Evolutionary conservation across 2,113 vertebrate genomes (phyloP).

Genomic region (Oxygymnocypris stewartii): DNA sequence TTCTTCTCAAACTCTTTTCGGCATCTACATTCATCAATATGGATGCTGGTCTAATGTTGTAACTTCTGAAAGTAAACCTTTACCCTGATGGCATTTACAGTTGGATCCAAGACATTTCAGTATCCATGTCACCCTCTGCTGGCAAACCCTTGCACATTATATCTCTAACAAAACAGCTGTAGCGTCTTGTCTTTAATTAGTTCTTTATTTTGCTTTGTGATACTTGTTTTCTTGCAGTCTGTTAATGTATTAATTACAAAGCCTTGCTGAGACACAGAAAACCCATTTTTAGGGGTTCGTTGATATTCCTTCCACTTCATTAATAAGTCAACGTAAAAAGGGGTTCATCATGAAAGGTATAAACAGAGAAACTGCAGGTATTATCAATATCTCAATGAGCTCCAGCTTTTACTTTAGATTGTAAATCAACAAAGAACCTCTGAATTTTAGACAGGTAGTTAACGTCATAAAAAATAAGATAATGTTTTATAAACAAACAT

Average conservation of each 20-base stretch:
- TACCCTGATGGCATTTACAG: not conserved
- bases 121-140: not conserved
- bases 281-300: not conserved
- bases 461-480: not conserved
- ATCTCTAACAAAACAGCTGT: not conserved
- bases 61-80: not conserved
- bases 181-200: not conserved
- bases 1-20: not conserved
- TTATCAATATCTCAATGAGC: not conserved
- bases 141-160: not conserved
- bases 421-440: not conserved
- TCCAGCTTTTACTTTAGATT: not conserved
- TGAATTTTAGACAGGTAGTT: not conserved
- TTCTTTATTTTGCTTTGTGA: not conserved
- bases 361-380: not conserved
- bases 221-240: not conserved
- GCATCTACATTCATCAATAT: not conserved
- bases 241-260: not conserved
- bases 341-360: not conserved
- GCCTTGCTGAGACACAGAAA: not conserved
- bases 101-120: not conserved
- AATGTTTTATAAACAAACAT: not conserved
- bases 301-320: not conserved
- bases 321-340: not conserved
- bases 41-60: not conserved